phyloP scores from a whole-genome alignment of 2,797 vertebrate genomes.

The Micropoecilia bifurca region DNA sequence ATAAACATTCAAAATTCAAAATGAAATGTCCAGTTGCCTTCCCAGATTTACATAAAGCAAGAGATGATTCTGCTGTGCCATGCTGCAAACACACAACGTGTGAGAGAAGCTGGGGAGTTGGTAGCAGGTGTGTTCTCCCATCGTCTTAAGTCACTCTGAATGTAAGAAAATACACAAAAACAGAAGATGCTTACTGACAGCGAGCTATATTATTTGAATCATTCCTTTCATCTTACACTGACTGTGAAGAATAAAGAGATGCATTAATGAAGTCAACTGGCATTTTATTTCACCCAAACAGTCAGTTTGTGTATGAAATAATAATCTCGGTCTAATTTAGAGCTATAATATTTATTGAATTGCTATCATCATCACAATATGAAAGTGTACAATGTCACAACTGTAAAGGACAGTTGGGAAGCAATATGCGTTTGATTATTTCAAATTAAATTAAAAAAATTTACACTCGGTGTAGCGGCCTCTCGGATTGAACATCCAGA shows the following conservation, averaged over 20 bases:
- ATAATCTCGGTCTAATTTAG: background rate
- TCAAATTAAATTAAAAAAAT: background rate
- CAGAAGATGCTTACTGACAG: slow-evolving; percentile 16
- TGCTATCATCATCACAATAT: background rate
- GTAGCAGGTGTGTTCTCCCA: slow-evolving; percentile 43
- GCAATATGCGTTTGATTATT: background rate
- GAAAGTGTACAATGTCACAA: background rate
- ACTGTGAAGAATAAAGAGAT: background rate
- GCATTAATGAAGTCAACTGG: background rate
- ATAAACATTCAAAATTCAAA: slow-evolving; percentile 52
- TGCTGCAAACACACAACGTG: slow-evolving; percentile 4
- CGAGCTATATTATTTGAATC: slow-evolving; percentile 2
- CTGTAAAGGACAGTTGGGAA: background rate
- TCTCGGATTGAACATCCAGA: too few relatives aligned
- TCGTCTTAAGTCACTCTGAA: slow-evolving; percentile 35
- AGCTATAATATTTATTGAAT: background rate
- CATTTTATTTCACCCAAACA: background rate
- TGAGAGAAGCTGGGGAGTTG: slow-evolving; percentile 4
- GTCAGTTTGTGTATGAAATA: background rate
- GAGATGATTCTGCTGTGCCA: slow-evolving; percentile 15
- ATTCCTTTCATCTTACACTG: background rate
- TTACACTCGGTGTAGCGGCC: background rate
- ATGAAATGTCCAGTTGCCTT: slow-evolving; percentile 35
- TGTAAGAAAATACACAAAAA: slow-evolving; percentile 40
- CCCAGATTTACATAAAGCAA: slow-evolving; percentile 22